Evolutionary conservation across 2,113 vertebrate genomes (phyloP).

Genomic region (Phylloscopus whistleri): DNA sequence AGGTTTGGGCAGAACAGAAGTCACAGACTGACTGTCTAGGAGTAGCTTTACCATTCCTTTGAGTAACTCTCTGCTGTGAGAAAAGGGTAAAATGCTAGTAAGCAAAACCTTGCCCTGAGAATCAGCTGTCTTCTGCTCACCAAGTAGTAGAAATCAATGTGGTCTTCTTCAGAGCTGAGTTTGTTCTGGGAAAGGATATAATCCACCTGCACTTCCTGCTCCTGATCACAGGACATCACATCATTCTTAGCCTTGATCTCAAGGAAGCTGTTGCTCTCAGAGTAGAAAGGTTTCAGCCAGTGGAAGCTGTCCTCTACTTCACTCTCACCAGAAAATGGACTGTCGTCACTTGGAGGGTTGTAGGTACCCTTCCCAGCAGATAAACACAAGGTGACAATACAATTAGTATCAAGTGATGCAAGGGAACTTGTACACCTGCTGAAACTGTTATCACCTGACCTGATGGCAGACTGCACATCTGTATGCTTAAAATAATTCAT

Average conservation of each 20-base stretch:
- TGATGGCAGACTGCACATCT: neutral
- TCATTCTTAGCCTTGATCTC: constrained; percentile 12
- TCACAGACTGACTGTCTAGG: neutral
- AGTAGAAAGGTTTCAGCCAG: constrained; percentile 67
- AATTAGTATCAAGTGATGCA: neutral
- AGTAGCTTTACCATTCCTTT: neutral
- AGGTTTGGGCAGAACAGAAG: neutral
- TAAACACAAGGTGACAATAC: neutral
- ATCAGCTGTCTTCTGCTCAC: constrained; percentile 49
- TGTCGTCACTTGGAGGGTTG: neutral
- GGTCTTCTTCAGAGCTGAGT: constrained; percentile 5
- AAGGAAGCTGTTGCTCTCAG: constrained; percentile 60
- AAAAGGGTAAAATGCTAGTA: neutral
- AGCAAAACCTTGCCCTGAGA: neutral
- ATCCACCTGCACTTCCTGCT: constrained; percentile 59
- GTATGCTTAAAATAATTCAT: neutral
- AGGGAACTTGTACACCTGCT: neutral
- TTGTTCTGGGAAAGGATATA: constrained; percentile 55
- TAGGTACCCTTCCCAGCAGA: constrained; percentile 29
- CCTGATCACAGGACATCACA: constrained; percentile 28
- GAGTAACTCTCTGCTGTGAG: neutral
- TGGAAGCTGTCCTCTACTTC: neutral
- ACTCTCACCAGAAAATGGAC: neutral
- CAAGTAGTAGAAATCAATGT: constrained; percentile 65
- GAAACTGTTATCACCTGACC: neutral